Evolutionary conservation across 2,113 vertebrate genomes (phyloP).

Genomic region (Ceyx melanurus): DNA sequence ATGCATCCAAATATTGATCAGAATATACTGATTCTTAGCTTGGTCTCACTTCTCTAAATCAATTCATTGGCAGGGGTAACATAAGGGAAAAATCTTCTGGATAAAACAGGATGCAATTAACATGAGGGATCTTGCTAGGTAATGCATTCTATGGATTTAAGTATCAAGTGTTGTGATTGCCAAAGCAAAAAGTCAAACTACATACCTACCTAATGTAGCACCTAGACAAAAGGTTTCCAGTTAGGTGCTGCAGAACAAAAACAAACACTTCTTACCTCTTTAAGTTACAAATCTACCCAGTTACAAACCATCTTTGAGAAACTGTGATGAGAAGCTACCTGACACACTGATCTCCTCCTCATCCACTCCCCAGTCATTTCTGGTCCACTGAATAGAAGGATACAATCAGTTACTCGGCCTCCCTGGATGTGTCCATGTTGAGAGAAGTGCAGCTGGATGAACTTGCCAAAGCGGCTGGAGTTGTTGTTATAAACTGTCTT

Average conservation of each 20-base stretch:
- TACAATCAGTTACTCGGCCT: slow-evolving; percentile 90
- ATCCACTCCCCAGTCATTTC: background rate
- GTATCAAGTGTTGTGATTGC: background rate
- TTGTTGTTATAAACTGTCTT: slow-evolving; percentile 95
- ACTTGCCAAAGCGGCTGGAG: slow-evolving; percentile 92
- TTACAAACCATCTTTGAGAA: background rate
- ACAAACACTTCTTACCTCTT: background rate
- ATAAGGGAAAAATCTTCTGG: background rate
- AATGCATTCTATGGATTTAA: background rate
- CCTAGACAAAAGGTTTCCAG: background rate
- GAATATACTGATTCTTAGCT: background rate
- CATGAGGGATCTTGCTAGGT: background rate
- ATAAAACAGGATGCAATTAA: background rate
- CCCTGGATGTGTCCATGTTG: slow-evolving; percentile 90
- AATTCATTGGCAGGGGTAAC: background rate
- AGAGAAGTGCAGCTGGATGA: slow-evolving; percentile 92
- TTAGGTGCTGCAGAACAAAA: background rate
- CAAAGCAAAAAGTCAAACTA: background rate
- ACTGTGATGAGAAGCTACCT: background rate
- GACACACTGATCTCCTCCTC: background rate
- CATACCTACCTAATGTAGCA: background rate
- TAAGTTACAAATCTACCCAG: background rate
- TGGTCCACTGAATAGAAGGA: slow-evolving; percentile 70
- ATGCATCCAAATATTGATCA: background rate
- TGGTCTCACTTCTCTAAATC: background rate